Percentiles rank a stretch among this genome's conserved stretches.
Evolutionary conservation across 2,113 vertebrate species (phyloP).

Genomic region (Clinocottus analis): DNA sequence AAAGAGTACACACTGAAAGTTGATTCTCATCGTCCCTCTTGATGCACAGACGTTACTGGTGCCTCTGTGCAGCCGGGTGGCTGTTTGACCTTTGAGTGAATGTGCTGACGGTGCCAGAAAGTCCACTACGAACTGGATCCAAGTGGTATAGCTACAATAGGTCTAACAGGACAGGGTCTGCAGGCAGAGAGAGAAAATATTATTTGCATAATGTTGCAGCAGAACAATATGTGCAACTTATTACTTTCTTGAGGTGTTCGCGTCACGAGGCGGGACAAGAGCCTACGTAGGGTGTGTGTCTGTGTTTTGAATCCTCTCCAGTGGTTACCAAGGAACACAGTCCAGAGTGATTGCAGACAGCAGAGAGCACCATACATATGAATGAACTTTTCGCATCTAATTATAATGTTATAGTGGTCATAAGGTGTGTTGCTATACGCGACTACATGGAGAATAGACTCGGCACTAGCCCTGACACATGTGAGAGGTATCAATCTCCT

Average conservation of each 20-base stretch:
- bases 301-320: background rate
- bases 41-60: background rate
- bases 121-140: constrained; percentile 46
- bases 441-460: background rate
- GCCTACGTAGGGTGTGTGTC: background rate
- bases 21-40: constrained; percentile 16
- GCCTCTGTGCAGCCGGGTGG: constrained; percentile 13
- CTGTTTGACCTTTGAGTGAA: constrained; percentile 68
- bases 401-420: background rate
- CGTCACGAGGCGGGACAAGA: background rate
- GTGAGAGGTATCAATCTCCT: background rate
- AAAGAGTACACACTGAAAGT: background rate
- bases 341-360: background rate
- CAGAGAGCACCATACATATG: background rate
- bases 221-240: background rate
- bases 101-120: constrained; percentile 28
- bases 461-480: no score
- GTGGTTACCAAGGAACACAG: background rate
- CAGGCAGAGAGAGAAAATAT: background rate
- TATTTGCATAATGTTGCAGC: background rate
- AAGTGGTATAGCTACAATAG: constrained; percentile 27
- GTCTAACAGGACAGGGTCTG: background rate
- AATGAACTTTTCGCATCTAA: background rate
- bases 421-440: background rate
- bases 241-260: background rate